Base-by-base conservation (phyloP, 2,113 vertebrate genomes). In the Hippoglossus stenolepis region DNA sequence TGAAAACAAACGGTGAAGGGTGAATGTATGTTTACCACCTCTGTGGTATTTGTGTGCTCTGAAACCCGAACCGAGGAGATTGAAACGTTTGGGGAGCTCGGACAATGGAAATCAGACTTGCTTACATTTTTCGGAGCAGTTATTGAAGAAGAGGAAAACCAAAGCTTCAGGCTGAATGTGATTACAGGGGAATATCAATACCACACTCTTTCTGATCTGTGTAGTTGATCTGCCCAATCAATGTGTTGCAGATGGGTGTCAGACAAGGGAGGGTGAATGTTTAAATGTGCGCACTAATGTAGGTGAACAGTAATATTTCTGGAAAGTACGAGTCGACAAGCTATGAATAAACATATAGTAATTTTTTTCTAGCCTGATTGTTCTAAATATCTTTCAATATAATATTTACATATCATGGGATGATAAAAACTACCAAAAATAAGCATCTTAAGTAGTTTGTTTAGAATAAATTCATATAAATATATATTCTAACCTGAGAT, bases 1-100 rank as follows among this genome's bases (percentile, higher is more conserved):
- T 65, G 68, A 80, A 80, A 86, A 87, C 70, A 90, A 89, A 84
- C 65, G 26, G 2, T 2, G n/a, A 56, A 61, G 59, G 54, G 26
- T 70, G 72, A 81, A 65, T 66, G 74, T 70, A 61, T 74, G 57
- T 78, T 86, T 77, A 84, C 53, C 60, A 75, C 13, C 14, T 54
- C 80, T 47, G 43, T 26, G 61, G 66, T 62, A 24, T 82, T 79
- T 81, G 53, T 67, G 20, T 47, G 54, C 73, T 61, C 69, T 68
- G 63, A 73, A 87, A 79, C 61, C 10, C 3, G 28, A 43, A 69
- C 59, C 66, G 63, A 57, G 28, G 20, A 71, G 58, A 80, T 74
- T 70, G 68, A 75, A 67, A 57, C 10, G 20, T 69, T 57, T 53
- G 45, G 53, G 77, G 12, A 65, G 62, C 49, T 45, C n/a, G 21